These are phyloP conservation scores for Drosophila kuntzei DNA, from an alignment of 2,888 invertebrate genomes.

Conservation along the genomic window DNA sequence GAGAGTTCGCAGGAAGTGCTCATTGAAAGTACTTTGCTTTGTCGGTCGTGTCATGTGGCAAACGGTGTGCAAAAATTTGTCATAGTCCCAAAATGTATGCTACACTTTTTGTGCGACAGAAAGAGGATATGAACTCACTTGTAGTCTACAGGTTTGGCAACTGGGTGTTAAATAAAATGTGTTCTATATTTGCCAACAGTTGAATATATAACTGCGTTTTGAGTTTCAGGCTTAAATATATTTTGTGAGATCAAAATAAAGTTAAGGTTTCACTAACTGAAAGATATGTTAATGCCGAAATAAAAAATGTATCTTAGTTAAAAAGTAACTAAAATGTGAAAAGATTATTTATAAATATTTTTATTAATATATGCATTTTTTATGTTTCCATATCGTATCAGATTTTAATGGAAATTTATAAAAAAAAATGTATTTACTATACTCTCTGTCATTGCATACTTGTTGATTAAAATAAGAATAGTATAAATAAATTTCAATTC, in stretches of 20 bases:
- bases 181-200: not conserved
- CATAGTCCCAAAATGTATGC: constrained; percentile 57
- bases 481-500: too few species aligned
- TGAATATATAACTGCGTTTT: not conserved
- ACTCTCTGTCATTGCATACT: too few species aligned
- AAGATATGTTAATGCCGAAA: too few species aligned
- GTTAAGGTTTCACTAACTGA: too few species aligned
- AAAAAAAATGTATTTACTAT: too few species aligned
- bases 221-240: not conserved
- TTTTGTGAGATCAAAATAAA: not conserved
- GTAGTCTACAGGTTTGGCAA: constrained; percentile 10
- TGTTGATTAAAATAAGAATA: too few species aligned
- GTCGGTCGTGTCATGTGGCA: constrained; percentile 54
- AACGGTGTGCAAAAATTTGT: constrained; percentile 51
- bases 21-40: constrained; percentile 69
- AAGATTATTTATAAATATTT: too few species aligned
- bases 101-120: constrained; percentile 30
- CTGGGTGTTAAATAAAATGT: constrained; percentile 13
- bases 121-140: constrained; percentile 7
- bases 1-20: constrained; percentile 55
- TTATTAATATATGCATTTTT: too few species aligned
- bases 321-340: too few species aligned
- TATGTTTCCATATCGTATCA: too few species aligned
- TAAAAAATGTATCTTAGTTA: too few species aligned
- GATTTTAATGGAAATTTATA: too few species aligned